phyloP scores from a whole-genome alignment of 2,113 vertebrate species.

The Heterocephalus glaber region DNA sequence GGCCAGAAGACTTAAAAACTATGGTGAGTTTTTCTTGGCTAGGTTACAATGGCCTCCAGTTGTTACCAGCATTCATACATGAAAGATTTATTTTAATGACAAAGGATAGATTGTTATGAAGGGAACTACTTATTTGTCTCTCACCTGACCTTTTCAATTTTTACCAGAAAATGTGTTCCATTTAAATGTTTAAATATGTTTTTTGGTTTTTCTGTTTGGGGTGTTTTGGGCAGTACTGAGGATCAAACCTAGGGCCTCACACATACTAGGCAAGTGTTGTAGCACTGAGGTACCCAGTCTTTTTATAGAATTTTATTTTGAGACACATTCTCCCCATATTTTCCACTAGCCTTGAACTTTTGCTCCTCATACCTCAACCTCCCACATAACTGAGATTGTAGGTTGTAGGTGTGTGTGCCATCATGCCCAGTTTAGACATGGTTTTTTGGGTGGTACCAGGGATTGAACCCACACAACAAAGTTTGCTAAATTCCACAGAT shows the following conservation, averaged over 20 bases:
- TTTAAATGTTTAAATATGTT: not conserved
- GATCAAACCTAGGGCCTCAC: not conserved
- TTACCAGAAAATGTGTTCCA: not conserved
- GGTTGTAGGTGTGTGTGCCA: not conserved
- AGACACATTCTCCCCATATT: not conserved
- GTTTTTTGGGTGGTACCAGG: too few relatives aligned
- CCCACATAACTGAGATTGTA: not conserved
- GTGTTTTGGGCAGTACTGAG: not conserved
- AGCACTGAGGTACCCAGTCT: not conserved
- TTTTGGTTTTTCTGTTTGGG: not conserved
- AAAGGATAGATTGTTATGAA: not conserved
- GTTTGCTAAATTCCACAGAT: not conserved
- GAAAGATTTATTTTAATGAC: constrained; percentile 24
- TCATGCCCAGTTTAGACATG: not conserved
- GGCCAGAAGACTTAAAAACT: constrained; percentile 90
- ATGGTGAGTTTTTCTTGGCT: constrained; percentile 87
- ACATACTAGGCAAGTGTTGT: not conserved
- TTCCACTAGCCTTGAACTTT: not conserved
- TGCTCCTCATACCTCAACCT: not conserved
- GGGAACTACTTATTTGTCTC: not conserved
- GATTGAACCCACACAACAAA: not conserved
- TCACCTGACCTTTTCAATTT: not conserved
- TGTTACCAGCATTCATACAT: not conserved
- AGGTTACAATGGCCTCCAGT: not conserved
- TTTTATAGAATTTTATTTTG: not conserved